These are phyloP conservation scores for Margarornis squamiger DNA, from an alignment of 2,797 vertebrate species.

Conservation along the genomic window DNA sequence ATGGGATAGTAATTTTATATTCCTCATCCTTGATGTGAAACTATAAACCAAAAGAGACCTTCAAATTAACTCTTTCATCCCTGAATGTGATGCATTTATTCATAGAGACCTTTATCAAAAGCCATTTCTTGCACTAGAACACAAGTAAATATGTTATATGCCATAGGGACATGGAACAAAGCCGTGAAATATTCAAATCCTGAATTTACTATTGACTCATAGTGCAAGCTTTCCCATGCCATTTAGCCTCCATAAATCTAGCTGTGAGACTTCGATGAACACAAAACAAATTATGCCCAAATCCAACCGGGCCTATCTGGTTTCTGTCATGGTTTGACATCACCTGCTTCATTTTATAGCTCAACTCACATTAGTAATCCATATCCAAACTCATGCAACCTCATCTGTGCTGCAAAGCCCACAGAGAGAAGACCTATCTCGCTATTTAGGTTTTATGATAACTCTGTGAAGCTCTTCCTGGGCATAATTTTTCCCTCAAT, in stretches of 20 bases:
- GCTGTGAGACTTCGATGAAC: slow-evolving; percentile 42
- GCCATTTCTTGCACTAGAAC: not conserved
- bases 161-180: not conserved
- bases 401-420: not conserved
- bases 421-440: not conserved
- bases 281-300: slow-evolving; percentile 58
- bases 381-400: slow-evolving; percentile 14
- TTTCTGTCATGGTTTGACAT: slow-evolving; percentile 70
- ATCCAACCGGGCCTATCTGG: slow-evolving; percentile 64
- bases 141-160: not conserved
- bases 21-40: not conserved
- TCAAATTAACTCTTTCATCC: not conserved
- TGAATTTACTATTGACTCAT: slow-evolving; percentile 45
- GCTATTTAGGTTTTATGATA: not conserved
- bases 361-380: slow-evolving; percentile 23
- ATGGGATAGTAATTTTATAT: not conserved
- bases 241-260: slow-evolving; percentile 63
- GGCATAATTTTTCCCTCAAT: not conserved
- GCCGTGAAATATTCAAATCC: slow-evolving; percentile 56
- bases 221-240: slow-evolving; percentile 57
- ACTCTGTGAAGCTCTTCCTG: not conserved
- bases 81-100: not conserved
- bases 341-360: slow-evolving; percentile 62
- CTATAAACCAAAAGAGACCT: not conserved
- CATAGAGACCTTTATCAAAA: not conserved